Percentiles rank a stretch among this genome's conserved stretches.
Conservation (phyloP, 2,113 vertebrate genomes). For the Campylorhamphus procurvoides region DNA sequence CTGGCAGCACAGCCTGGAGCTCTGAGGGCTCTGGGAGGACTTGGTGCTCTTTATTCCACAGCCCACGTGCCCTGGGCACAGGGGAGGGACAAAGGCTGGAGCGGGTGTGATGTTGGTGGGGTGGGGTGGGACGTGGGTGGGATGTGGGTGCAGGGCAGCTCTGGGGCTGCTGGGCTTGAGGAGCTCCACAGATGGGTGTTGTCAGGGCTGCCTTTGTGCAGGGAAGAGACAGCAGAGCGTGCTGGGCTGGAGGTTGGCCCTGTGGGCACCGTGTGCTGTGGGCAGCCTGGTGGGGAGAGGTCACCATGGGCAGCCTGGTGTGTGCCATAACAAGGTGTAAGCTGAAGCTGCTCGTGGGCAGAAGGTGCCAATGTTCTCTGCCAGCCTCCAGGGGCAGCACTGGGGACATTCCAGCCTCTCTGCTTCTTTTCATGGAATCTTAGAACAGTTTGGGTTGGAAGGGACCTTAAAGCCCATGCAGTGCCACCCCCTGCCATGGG, state of each 20-base stretch:
- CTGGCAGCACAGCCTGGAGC: neutral
- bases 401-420: neutral
- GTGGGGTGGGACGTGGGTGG: neutral
- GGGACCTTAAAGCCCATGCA: neutral
- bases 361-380: neutral
- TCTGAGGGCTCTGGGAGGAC: neutral
- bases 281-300: too few species aligned
- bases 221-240: neutral
- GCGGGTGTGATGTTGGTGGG: fast-evolving
- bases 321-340: too few species aligned
- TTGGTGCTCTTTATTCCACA: neutral
- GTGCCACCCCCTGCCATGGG: too few species aligned
- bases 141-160: too few species aligned
- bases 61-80: fast-evolving
- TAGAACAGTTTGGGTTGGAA: neutral
- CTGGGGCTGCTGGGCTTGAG: too few species aligned
- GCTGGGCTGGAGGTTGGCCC: too few species aligned
- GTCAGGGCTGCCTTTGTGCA: neutral
- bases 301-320: too few species aligned
- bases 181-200: neutral
- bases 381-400: neutral
- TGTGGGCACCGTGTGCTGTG: too few species aligned
- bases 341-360: neutral
- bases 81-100: too few species aligned
- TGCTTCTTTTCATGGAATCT: neutral